Evolutionary conservation across 2,888 invertebrate genomes (phyloP).

Genomic region (Lypha dubia): DNA sequence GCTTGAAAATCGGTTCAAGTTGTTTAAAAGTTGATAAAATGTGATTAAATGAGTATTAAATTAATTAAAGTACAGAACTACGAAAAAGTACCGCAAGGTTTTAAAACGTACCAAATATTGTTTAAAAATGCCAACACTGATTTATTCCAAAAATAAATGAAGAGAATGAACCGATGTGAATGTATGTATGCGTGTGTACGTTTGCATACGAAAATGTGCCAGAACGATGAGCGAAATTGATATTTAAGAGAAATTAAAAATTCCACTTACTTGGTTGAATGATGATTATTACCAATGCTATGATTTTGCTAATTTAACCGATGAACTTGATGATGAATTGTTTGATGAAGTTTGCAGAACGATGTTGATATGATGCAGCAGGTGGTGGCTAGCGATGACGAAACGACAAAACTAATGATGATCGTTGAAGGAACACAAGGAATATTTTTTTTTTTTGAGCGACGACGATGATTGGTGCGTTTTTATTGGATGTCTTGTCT

Average conservation of each 20-base stretch:
- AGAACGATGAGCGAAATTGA: background rate
- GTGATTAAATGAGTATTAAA: background rate
- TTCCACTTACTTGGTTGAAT: constrained; percentile 9
- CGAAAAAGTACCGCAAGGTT: background rate
- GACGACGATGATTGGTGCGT: background rate
- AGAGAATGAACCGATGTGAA: background rate
- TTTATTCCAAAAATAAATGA: background rate
- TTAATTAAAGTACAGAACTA: background rate
- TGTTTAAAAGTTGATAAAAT: background rate
- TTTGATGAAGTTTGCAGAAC: background rate
- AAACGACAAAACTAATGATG: constrained; percentile 1
- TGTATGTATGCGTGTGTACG: background rate
- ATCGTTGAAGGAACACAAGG: background rate
- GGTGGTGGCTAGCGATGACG: background rate
- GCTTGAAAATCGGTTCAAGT: background rate
- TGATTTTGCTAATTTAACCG: background rate
- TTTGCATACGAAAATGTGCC: background rate
- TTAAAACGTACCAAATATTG: background rate
- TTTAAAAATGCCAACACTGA: constrained; percentile 4
- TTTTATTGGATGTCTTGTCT: background rate
- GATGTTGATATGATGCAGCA: background rate
- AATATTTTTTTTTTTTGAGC: too few relatives aligned
- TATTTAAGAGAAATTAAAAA: constrained; percentile 10
- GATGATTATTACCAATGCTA: constrained; percentile 2
- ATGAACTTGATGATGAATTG: background rate